These are phyloP conservation scores for Tenthredo scrophulariae DNA, from an alignment of 2,888 invertebrate genomes.

Conservation along the genomic window DNA sequence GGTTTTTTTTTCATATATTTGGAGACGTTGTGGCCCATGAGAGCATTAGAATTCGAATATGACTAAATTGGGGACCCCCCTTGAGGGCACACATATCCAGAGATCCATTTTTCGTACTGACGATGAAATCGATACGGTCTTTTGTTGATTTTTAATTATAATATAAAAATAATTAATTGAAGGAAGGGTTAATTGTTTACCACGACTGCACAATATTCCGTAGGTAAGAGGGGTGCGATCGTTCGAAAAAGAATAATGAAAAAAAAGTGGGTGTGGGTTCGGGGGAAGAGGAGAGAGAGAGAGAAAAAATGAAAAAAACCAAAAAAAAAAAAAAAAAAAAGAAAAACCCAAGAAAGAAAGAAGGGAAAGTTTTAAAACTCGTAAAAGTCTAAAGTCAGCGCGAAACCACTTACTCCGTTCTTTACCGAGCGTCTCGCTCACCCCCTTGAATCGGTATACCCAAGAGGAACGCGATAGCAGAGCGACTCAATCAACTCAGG, in stretches of 20 bases:
- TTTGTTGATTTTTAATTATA: constrained; percentile 6
- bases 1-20: too few relatives aligned
- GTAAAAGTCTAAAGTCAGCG: constrained; percentile 60
- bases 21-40: too few relatives aligned
- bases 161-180: not conserved
- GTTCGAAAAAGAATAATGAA: constrained; percentile 44
- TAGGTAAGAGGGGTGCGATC: not conserved
- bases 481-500: constrained; percentile 50
- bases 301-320: constrained; percentile 18
- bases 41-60: too few relatives aligned
- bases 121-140: too few relatives aligned
- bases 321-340: constrained; percentile 51
- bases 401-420: constrained; percentile 55
- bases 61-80: too few relatives aligned
- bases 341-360: not conserved
- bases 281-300: not conserved
- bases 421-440: constrained; percentile 49
- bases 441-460: constrained; percentile 23
- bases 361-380: constrained; percentile 55
- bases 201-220: not conserved
- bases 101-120: too few relatives aligned
- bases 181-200: constrained; percentile 15
- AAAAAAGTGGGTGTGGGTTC: not conserved
- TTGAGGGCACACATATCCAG: too few relatives aligned
- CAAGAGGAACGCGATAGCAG: constrained; percentile 14